Evolutionary conservation across 2,888 invertebrate species (phyloP), one percentile per base, ranked within the genome.

Genomic region (Daptonema setosum): DNA sequence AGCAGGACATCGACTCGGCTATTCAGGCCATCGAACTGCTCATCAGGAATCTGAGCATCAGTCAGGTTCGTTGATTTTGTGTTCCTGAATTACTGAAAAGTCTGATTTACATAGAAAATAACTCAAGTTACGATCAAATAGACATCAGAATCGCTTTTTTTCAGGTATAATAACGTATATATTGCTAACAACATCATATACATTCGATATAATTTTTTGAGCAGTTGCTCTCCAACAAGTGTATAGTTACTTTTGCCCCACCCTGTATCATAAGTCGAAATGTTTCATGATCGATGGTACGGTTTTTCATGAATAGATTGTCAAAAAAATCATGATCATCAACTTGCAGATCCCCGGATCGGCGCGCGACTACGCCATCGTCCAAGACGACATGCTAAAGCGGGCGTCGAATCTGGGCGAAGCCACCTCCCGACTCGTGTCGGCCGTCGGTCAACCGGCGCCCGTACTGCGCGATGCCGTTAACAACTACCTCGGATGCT

Each of bases 1-100:
- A 91, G 71, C 81, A 83, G 56, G 90, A 91, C 69, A 83, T 95
- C n/a, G 91, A 93, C 69, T 79, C 81, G 25, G 86, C 87, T 0
- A 80, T 88, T 63, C 80, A 81, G 60, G 81, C 80, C 64, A 86
- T 91, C 62, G 82, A 80, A 59, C 81, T 83, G 56, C 71, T 73
- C 29, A 73, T 73, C 53, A 80, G 83, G 64, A 79, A 81, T 17
- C 76, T 87, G 25, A 79, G 81, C 61, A 63, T 69, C 54, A 68
- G 69, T 59, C 64, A 66, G 63, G 60, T 61, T 50, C 58, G 26
- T 35, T n/a, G 28, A n/a, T 8, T 35, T 8, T 8, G 35, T 35
- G 17, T 35, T 35, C 17, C 35, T 35, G 35, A 35, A 17, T 8
- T n/a, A n/a, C n/a, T n/a, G n/a, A n/a, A n/a, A n/a, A n/a, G n/a